phyloP scores from a whole-genome alignment of 2,797 vertebrate genomes.

The Scarus forsteni region DNA sequence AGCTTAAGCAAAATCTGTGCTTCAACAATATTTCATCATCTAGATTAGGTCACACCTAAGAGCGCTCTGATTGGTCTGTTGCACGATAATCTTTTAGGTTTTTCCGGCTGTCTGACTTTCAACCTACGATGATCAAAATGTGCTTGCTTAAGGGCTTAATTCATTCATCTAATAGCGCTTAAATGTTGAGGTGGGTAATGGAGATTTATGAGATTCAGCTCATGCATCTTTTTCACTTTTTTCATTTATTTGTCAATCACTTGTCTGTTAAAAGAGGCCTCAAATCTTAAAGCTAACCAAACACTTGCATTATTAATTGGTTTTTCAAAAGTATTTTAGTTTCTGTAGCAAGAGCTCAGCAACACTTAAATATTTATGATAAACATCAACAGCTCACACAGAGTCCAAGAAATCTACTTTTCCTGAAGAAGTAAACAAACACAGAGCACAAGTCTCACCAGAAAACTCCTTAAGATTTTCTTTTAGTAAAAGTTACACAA shows the following conservation, averaged over 20 bases:
- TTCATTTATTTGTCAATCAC: not conserved
- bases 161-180: constrained; percentile 2
- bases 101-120: constrained; percentile 15
- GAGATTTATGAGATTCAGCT: constrained; percentile 3
- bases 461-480: not conserved
- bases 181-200: constrained; percentile 6
- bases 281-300: not conserved
- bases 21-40: constrained; percentile 75
- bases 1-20: constrained; percentile 71
- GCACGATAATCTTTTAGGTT: constrained; percentile 42
- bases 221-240: not conserved
- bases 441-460: not conserved
- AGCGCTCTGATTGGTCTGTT: constrained; percentile 30
- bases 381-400: not conserved
- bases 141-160: not conserved
- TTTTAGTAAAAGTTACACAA: not conserved
- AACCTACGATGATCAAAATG: not conserved
- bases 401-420: not conserved
- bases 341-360: not conserved
- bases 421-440: not conserved
- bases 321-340: not conserved
- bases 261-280: not conserved
- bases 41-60: constrained; percentile 64
- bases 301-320: not conserved
- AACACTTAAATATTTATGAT: not conserved